Evolutionary conservation across 2,113 vertebrate genomes (phyloP), one percentile per base, ranked within the genome.

Genomic region (Ceuthmochares aereus): DNA sequence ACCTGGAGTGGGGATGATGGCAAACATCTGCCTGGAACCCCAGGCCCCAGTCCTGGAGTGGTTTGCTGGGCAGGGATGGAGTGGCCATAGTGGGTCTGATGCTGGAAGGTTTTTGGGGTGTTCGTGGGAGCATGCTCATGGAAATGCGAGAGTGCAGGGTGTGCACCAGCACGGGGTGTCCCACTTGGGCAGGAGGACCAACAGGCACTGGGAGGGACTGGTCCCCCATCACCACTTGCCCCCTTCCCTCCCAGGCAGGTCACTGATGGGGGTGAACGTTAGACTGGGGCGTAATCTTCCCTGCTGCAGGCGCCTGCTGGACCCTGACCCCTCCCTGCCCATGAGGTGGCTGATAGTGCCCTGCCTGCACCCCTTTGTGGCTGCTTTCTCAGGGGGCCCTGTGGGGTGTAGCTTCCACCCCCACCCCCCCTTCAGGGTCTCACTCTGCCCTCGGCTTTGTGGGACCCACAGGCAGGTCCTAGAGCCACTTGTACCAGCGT

Each of bases 41-140:
- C 17, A 4, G 4, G 29, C 16, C 7, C 30, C 20, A 59, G 27
- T 72, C 9, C 17, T 2, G 2, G 34, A 11, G 30, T 23, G 36
- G 9, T 87, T 17, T 55, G 56, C 51, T 70, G 25, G 26, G 19
- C 32, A 43, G 32, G 19, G 56, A 19, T 51, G 89, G 34, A 4
- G 4, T 84, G 51, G 22, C 58, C 3, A 4, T 40, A 37, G 26
- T 7, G 4, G 69, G 15, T n/a, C 21, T 26, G 22, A 9, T 55
- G 58, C 19, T 42, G 56, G 42, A 4, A 5, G 29, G n/a, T 26
- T 88, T 90, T 86, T 22, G 43, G 43, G 27, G 43, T 12, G 12
- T 42, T 89, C 1, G 3, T 12, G 43, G 40, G 30, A 40, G 17
- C 0, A 0, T 62, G 45, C 25, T 45, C 4, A 1, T 0, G 2